Evolutionary conservation across 2,113 vertebrate species (phyloP), one percentile per base, ranked within the genome.

Genomic region (Zosterops pallidus): DNA sequence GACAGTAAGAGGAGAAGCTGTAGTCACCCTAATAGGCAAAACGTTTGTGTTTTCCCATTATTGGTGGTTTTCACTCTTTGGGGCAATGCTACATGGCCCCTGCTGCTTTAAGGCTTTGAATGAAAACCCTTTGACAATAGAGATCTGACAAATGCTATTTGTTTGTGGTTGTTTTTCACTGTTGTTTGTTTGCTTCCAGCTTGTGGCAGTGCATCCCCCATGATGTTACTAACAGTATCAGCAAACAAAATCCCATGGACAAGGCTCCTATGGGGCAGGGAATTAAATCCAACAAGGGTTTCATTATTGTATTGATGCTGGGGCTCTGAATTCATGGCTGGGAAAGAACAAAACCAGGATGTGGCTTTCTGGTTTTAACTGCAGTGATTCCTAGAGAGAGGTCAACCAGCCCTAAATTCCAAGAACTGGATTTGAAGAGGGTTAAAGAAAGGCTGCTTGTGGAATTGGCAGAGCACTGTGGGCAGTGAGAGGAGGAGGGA

Each of bases 161-260:
- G 95, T 93, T 77, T 75, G 80, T 52, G 59, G 86, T 52, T 95
- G 92, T 44, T 95, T 95, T 92, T 86, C 59, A 5, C 65, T 76
- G 57, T 23, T 31, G 37, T 82, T 95, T 96, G 71, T 93, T 94
- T 92, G 89, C 89, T 92, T 90, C 90, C 88, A 96, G 93, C 80
- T 94, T 94, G 94, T 76, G 83, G 65, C 65, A 83, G 72, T 82
- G 72, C 46, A 84, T 71, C 46, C 37, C 75, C 52, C 62, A 35
- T 64, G 69, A 90, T 86, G 88, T 64, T 71, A 65, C 64, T 21
- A 75, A 89, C 92, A 92, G 62, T 60, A 93, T 86, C 72, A 89
- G 74, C 93, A 90, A 96, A 96, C 92, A 97, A 90, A 84, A 93
- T 69, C 83, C 65, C 69, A 65, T 10, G 56, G 64, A 96, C 80